Evolutionary conservation across 2,797 vertebrate genomes (phyloP).

Genomic region (Rhinatrema bivittatum): DNA sequence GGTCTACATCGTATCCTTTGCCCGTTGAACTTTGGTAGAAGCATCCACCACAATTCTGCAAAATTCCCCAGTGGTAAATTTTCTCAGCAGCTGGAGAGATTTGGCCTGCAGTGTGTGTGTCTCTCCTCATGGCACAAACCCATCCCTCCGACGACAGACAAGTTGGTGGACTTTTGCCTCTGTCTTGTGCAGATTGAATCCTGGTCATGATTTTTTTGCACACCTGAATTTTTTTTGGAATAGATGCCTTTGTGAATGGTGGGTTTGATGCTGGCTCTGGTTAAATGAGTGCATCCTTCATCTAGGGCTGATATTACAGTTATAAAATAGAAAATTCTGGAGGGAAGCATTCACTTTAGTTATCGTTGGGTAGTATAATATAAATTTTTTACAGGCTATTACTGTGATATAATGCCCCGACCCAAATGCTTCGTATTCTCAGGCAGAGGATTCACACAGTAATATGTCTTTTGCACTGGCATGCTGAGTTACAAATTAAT

Average conservation of each 20-base stretch:
- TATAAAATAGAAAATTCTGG: slow-evolving; percentile 11
- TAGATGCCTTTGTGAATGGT: too few relatives aligned
- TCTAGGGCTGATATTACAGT: slow-evolving; percentile 14
- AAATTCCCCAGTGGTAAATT: too few relatives aligned
- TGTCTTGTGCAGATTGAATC: too few relatives aligned
- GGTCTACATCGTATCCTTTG: too few relatives aligned
- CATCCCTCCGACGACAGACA: too few relatives aligned
- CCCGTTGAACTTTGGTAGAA: too few relatives aligned
- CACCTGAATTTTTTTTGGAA: slow-evolving; percentile 15
- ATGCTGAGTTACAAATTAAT: background rate
- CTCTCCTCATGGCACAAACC: too few relatives aligned
- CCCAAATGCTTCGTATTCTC: slow-evolving; percentile 7
- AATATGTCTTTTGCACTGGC: background rate
- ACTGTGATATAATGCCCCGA: slow-evolving; percentile 5
- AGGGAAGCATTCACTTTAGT: slow-evolving; percentile 23
- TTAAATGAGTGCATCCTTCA: slow-evolving; percentile 22
- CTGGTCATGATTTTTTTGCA: too few relatives aligned
- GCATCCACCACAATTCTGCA: too few relatives aligned
- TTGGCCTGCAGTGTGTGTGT: too few relatives aligned
- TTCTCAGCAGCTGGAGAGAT: too few relatives aligned
- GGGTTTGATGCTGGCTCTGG: slow-evolving; percentile 21
- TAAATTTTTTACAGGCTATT: slow-evolving; percentile 25
- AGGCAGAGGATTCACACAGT: background rate
- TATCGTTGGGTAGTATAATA: slow-evolving; percentile 19
- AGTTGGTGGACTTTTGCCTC: too few relatives aligned